A percentile compares a stretch with the other conserved stretches of the same genome.
phyloP scores from a whole-genome alignment of 2,113 vertebrate species.

The Pelmatolapia mariae region DNA sequence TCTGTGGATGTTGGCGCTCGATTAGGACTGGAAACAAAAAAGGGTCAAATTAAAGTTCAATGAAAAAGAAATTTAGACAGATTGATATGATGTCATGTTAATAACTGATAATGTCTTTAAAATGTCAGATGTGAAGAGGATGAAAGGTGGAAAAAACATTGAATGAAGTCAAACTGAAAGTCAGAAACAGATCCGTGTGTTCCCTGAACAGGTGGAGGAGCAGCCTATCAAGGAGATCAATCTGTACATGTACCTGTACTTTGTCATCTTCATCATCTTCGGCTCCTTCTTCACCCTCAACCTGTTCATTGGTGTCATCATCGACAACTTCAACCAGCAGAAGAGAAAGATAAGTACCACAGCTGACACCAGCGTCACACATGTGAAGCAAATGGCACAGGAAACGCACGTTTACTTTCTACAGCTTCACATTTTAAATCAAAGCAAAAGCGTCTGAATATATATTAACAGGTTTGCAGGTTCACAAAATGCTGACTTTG shows the following conservation, averaged over 20 bases:
- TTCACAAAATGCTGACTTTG: not conserved
- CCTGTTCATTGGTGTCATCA: conserved; percentile 97
- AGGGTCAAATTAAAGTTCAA: not conserved
- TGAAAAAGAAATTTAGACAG: not conserved
- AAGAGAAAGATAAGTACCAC: conserved; percentile 92
- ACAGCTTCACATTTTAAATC: fast-evolving
- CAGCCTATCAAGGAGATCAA: conserved; percentile 85
- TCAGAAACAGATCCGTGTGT: not conserved
- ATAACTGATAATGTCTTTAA: not conserved
- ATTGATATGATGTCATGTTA: not conserved
- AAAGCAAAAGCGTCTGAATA: not conserved
- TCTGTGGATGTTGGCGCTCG: fast-evolving
- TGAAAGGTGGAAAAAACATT: not conserved
- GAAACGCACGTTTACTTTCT: not conserved
- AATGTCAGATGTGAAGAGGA: not conserved
- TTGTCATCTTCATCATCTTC: conserved; percentile 93
- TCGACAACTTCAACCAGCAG: conserved; percentile 99
- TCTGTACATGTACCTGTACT: conserved; percentile 97
- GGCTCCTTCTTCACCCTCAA: conserved; percentile 98
- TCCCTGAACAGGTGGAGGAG: conserved; percentile 60
- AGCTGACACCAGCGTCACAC: fast-evolving
- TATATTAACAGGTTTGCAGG: not conserved
- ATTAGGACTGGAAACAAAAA: not conserved
- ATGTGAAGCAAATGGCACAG: not conserved
- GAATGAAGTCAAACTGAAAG: not conserved